Evolutionary conservation across 2,113 vertebrate species (phyloP), one percentile per base, ranked within the genome.

Genomic region (Eurypyga helias): DNA sequence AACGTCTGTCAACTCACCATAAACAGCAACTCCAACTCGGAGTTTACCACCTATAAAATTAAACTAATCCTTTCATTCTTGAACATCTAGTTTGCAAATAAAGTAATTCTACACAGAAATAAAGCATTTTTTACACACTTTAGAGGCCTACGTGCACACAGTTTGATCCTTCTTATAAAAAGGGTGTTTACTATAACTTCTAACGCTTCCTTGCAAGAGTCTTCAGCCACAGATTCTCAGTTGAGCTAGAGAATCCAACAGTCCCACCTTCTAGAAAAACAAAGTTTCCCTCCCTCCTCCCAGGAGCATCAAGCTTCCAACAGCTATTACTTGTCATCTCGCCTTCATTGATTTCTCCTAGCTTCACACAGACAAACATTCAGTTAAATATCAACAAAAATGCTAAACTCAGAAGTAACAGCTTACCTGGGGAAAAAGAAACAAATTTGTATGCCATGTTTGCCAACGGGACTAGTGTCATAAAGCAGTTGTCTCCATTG

Each of bases 401-500:
- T 0, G 2, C 19, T 57, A 45, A 81, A 64, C n/a, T 20, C 26
- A 77, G 31, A 49, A 55, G 13, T 6, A 48, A 33, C 23, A 76
- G 51, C 83, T 98, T 97, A 99, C 99, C 99, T 34, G 98, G 98
- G 67, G 99, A 98, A 92, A 99, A 98, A 33, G 98, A 99, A 95
- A 98, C 75, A 96, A 99, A 99, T 93, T 98, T 99, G 97, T 99
- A 99, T 71, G 99, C 99, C 99, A 99, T 99, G 97, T 98, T 98
- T 64, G 99, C 98, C 82, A 99, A 93, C 0, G 99, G 99, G 89
- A 99, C 83, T 38, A 99, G 96, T 0, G 99, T 99, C 96, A 99
- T 96, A 98, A 99, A 99, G 98, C 99, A 99, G 98, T 99, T 99
- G 98, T 99, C 99, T 28, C 99, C 99, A 11, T 99, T 99, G 91